Evolutionary conservation across 2,113 vertebrate species (phyloP).

Genomic region (Perca fluviatilis): DNA sequence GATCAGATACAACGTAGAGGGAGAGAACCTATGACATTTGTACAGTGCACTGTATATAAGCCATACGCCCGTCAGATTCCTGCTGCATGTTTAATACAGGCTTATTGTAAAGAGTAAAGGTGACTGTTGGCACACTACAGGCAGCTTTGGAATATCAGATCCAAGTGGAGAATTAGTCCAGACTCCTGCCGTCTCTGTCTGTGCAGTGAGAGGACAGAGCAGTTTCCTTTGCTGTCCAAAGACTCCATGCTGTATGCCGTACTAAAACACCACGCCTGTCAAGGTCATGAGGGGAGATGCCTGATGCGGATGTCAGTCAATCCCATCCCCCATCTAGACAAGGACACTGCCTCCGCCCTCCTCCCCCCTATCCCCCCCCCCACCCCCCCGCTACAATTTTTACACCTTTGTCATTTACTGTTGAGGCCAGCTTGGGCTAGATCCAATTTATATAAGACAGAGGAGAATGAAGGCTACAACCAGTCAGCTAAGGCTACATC

Average conservation of each 20-base stretch:
- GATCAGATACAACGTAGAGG: constrained; percentile 63
- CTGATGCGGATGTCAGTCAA: constrained; percentile 68
- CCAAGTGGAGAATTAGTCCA: not conserved
- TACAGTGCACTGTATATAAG: constrained; percentile 28
- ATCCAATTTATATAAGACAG: constrained; percentile 18
- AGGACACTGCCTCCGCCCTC: constrained; percentile 39
- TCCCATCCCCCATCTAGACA: constrained; percentile 66
- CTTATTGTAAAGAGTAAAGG: constrained; percentile 43
- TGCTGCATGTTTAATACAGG: constrained; percentile 47
- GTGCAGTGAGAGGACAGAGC: constrained; percentile 28
- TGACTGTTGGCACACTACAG: constrained; percentile 44
- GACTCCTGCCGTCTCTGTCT: constrained; percentile 28
- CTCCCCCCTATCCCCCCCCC: too few relatives aligned
- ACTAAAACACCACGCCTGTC: constrained; percentile 49
- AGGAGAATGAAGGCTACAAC: not conserved
- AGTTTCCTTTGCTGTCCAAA: constrained; percentile 33
- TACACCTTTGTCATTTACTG: constrained; percentile 58
- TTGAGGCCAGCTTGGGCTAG: constrained; percentile 11
- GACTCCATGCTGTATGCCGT: constrained; percentile 20
- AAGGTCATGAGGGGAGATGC: constrained; percentile 71
- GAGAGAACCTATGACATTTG: constrained; percentile 64
- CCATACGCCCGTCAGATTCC: constrained; percentile 10
- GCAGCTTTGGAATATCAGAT: constrained; percentile 19
- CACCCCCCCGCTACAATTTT: not conserved
- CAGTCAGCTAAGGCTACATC: not conserved